Evolutionary conservation across 2,797 vertebrate species (phyloP).

Genomic region (Triplophysa bombifrons): DNA sequence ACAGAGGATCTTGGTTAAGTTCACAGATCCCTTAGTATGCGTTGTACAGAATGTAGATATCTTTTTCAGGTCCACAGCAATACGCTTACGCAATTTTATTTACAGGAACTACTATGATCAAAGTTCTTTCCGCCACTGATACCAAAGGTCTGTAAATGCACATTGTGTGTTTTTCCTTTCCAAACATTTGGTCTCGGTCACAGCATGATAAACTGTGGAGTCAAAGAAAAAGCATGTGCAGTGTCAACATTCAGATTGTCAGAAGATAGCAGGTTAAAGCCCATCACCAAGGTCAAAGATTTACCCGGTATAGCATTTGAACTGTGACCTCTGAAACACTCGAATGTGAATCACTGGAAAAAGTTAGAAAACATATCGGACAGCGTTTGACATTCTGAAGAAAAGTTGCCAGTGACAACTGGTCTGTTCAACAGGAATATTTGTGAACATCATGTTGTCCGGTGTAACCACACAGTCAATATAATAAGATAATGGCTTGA

Average conservation of each 20-base stretch:
- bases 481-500: neutral
- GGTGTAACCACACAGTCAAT: neutral
- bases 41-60: neutral
- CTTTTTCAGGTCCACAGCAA: neutral
- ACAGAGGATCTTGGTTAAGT: slow-evolving; percentile 23
- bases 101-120: neutral
- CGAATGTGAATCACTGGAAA: slow-evolving; percentile 57
- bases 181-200: neutral
- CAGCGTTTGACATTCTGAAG: neutral
- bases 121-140: neutral
- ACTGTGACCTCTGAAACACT: neutral
- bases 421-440: neutral
- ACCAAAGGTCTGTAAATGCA: neutral
- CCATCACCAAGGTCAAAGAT: slow-evolving; percentile 41
- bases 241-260: slow-evolving; percentile 39
- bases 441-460: neutral
- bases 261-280: slow-evolving; percentile 18
- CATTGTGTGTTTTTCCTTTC: neutral
- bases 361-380: slow-evolving; percentile 13
- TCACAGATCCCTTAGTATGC: neutral
- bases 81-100: neutral
- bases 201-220: neutral
- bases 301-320: neutral
- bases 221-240: slow-evolving; percentile 40
- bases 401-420: too few species aligned